These are phyloP conservation scores for Sebastiscus tertius DNA, from an alignment of 2,797 vertebrate genomes.

Conservation along the genomic window DNA sequence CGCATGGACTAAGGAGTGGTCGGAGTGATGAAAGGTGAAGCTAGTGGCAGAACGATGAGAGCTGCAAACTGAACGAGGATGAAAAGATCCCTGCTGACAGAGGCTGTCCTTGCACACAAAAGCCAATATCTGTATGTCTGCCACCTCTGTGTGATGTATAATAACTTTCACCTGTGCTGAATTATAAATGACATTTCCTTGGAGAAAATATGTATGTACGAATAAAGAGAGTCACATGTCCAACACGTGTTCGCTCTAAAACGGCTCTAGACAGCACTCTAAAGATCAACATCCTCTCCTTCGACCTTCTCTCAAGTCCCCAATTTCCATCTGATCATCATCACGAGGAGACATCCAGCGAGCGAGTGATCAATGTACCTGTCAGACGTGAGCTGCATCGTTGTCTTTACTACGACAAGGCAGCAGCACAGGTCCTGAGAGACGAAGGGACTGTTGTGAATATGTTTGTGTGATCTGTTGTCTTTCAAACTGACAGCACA, in stretches of 20 bases:
- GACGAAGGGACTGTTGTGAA: background rate
- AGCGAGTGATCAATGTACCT: background rate
- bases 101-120: background rate
- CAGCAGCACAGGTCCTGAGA: too few relatives aligned
- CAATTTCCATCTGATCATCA: background rate
- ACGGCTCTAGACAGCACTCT: too few relatives aligned
- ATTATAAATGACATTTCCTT: background rate
- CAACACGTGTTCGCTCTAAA: background rate
- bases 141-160: background rate
- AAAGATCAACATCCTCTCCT: too few relatives aligned
- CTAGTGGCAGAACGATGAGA: background rate
- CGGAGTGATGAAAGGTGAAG: background rate
- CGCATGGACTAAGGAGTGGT: background rate
- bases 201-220: background rate
- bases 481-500: background rate
- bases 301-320: too few relatives aligned
- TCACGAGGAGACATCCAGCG: background rate
- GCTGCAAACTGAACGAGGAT: background rate
- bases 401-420: background rate
- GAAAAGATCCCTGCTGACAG: conserved; percentile 1
- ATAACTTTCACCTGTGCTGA: background rate
- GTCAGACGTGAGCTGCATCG: background rate
- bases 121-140: background rate
- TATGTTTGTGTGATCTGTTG: background rate
- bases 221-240: background rate